These are phyloP conservation scores for Melierax canorus DNA, from an alignment of 2,113 vertebrate genomes.

Conservation along the genomic window DNA sequence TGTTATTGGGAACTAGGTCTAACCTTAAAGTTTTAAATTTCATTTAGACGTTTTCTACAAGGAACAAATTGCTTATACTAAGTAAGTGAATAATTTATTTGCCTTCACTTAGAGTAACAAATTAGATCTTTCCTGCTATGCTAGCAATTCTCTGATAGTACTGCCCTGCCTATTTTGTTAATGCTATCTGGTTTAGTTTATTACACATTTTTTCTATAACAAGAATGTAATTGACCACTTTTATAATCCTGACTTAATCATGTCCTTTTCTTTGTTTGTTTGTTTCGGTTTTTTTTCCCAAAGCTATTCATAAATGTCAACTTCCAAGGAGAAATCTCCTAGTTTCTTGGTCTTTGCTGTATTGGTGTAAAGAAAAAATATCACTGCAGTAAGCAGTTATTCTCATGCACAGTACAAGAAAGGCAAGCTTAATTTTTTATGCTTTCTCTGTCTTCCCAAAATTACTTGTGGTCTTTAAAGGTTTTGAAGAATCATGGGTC, in stretches of 20 bases:
- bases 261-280: neutral
- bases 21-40: neutral
- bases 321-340: neutral
- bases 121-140: neutral
- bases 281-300: neutral
- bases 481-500: neutral
- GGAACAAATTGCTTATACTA: neutral
- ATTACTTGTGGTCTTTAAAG: neutral
- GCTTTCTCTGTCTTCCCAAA: neutral
- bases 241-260: neutral
- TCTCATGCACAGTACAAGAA: neutral
- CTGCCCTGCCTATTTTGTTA: neutral
- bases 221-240: neutral
- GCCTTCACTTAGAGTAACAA: neutral
- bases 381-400: neutral
- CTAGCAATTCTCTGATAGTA: neutral
- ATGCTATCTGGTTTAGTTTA: neutral
- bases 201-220: neutral
- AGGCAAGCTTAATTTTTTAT: neutral
- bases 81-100: neutral
- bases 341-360: neutral
- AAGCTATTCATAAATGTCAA: neutral
- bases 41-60: neutral
- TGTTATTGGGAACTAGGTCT: neutral
- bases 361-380: neutral